These are phyloP conservation scores for Larimichthys polyactis DNA, from an alignment of 2,113 vertebrate species.

Conservation along the genomic window DNA sequence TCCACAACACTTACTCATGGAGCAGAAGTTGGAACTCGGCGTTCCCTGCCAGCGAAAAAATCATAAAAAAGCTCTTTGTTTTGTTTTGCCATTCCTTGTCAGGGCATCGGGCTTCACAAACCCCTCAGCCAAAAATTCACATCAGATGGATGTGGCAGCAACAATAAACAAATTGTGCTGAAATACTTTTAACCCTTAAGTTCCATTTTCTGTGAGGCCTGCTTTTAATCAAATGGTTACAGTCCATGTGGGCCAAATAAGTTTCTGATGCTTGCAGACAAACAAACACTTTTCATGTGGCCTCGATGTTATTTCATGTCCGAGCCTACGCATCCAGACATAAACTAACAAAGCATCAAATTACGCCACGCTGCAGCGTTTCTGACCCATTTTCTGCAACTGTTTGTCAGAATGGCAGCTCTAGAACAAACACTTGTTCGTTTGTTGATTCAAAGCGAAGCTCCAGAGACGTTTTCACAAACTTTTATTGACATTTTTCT, in stretches of 20 bases:
- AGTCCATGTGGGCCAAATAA: background rate
- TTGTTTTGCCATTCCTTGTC: background rate
- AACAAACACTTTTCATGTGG: slow-evolving; percentile 32
- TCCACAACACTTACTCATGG: background rate
- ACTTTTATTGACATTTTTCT: background rate
- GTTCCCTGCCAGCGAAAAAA: background rate
- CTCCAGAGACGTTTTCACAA: background rate
- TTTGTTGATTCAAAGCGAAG: too few species aligned
- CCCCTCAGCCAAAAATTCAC: background rate
- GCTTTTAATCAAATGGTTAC: slow-evolving; percentile 23
- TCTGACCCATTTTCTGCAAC: background rate
- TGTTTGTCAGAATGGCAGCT: background rate
- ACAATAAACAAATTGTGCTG: background rate
- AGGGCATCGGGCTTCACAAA: background rate
- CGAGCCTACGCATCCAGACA: background rate
- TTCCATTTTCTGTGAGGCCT: background rate
- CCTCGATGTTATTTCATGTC: background rate
- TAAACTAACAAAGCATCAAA: slow-evolving; percentile 7
- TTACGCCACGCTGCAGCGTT: background rate
- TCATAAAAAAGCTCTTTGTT: background rate
- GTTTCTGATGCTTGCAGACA: slow-evolving; percentile 22
- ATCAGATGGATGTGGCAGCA: background rate
- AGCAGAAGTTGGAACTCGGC: background rate
- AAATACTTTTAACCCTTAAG: background rate
- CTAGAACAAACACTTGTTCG: background rate